These are phyloP conservation scores for Nyctibius bracteatus DNA, from an alignment of 2,113 vertebrate species.

Conservation along the genomic window DNA sequence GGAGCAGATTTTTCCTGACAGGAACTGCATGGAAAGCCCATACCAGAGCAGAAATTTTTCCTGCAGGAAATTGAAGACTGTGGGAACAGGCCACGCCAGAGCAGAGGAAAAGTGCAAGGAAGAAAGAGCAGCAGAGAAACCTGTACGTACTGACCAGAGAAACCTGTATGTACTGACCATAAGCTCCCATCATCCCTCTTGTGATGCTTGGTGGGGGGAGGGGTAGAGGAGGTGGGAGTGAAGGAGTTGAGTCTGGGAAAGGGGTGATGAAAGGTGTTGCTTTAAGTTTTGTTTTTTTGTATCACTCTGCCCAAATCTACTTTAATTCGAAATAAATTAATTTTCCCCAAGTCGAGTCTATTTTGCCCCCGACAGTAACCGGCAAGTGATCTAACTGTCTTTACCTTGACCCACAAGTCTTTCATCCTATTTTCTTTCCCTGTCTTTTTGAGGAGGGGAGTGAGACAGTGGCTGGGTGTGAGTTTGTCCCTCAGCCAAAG, in stretches of 20 bases:
- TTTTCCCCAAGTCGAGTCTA: neutral
- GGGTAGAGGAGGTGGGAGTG: neutral
- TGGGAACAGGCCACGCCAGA: neutral
- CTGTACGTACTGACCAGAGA: neutral
- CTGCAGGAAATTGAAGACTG: neutral
- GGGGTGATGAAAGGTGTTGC: neutral
- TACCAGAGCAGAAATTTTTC: neutral
- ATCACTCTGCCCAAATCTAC: neutral
- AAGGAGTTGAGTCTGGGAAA: neutral
- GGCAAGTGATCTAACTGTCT: neutral
- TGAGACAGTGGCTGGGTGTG: neutral
- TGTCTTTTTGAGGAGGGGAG: neutral
- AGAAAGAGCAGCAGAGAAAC: neutral
- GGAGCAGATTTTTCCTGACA: neutral
- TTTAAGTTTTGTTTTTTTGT: neutral
- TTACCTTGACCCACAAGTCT: neutral
- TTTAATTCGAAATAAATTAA: neutral
- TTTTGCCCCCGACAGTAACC: neutral
- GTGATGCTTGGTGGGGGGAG: accelerated
- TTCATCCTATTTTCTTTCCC: neutral
- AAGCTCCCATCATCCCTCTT: neutral
- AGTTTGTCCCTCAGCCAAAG: neutral
- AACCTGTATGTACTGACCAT: neutral
- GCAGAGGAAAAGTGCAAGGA: neutral
- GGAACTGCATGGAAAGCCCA: accelerated